Base-by-base conservation (phyloP, 2,797 vertebrate genomes). In the Astyanax mexicanus region DNA sequence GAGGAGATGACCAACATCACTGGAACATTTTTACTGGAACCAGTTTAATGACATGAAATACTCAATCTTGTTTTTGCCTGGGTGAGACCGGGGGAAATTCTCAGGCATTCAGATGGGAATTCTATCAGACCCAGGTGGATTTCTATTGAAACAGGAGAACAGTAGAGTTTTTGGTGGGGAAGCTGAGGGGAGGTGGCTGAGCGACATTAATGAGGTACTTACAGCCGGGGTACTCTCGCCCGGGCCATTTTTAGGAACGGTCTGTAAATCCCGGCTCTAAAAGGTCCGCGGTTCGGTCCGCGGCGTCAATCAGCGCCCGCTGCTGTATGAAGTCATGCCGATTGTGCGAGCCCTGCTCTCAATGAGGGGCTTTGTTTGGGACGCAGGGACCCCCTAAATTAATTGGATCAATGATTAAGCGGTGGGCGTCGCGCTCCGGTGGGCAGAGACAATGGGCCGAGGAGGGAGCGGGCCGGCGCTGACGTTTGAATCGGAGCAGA, bases 381-480 rank as follows among this genome's bases (percentile, higher is more conserved):
- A 23, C 81, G 72, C 74, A 80, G 72, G 78, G 70, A 40, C 40
- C 61, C 69, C 58, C 81, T 80, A 92, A 92, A 93, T 92, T 93
- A 94, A 93, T 93, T 93, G 90, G 91, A 92, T 92, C 89, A 92
- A 87, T 89, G 89, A 91, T 92, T 92, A 91, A 92, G 87, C 88
- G 84, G 85, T 87, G 89, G 90, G 88, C 86, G 85, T 86, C 80
- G 81, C 78, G 51, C 88, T 91, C 90, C 72, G 66, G 84, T 57
- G 88, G 81, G 87, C 86, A 82, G 84, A 91, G 89, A 94, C 92
- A 93, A 92, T 76, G 60, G 72, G 27, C 27, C 78, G 79, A 87
- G 73, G 83, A 88, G 86, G 84, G 81, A 84, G 81, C 82, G 67
- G 79, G 77, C 77, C 77, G 77, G 86, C 89, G 87, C 79, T 90